phyloP scores from a whole-genome alignment of 2,888 invertebrate genomes.

The Caenorhabditis japonica region DNA sequence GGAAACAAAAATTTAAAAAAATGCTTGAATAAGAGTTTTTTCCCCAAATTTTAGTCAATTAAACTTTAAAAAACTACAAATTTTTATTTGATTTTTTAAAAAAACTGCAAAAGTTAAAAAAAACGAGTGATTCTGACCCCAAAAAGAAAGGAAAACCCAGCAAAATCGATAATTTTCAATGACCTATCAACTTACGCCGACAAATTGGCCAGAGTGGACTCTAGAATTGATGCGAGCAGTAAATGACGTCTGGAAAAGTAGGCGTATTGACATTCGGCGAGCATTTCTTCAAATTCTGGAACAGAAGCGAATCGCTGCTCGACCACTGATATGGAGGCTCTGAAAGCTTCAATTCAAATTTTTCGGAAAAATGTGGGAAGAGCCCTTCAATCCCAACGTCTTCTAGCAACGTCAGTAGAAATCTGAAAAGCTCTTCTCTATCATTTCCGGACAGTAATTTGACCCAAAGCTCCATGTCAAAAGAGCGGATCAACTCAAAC shows the following conservation, averaged over 20 bases:
- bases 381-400: not conserved
- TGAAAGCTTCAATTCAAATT: slow-evolving; percentile 27
- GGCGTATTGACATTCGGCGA: slow-evolving; percentile 73
- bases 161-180: no score
- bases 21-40: not conserved
- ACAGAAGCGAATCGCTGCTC: slow-evolving; percentile 70
- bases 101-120: not conserved
- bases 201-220: slow-evolving; percentile 66
- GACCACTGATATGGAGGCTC: slow-evolving; percentile 70
- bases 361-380: slow-evolving; percentile 37
- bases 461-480: slow-evolving; percentile 25
- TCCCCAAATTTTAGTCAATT: not conserved
- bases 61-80: not conserved
- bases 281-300: slow-evolving; percentile 74
- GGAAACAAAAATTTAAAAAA: not conserved
- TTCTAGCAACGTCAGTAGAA: not conserved
- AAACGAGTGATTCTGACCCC: no score
- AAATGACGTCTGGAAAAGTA: slow-evolving; percentile 72
- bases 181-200: slow-evolving; percentile 52
- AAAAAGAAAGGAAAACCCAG: no score
- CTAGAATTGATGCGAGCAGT: slow-evolving; percentile 71
- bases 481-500: slow-evolving; percentile 45
- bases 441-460: slow-evolving; percentile 53
- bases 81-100: not conserved
- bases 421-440: slow-evolving; percentile 20